Conservation (phyloP, 2,888 invertebrate species). For the Pandemis corylana region DNA sequence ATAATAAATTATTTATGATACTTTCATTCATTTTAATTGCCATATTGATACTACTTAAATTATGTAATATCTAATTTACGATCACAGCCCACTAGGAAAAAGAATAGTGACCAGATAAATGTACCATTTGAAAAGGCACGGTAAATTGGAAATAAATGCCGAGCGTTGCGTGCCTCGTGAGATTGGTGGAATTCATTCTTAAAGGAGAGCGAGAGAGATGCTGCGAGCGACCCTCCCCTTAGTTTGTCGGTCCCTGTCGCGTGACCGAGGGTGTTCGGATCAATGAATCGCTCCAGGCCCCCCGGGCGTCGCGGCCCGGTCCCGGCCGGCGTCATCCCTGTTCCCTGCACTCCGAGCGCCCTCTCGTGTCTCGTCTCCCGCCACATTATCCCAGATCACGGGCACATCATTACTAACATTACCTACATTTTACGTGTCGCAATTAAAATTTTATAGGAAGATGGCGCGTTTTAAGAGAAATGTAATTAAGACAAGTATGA, state of each 20-base stretch:
- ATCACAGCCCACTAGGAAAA: too few species aligned
- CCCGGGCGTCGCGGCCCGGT: constrained; percentile 52
- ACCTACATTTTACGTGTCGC: background rate
- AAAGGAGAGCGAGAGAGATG: constrained; percentile 54
- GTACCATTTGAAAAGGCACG: background rate
- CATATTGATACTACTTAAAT: background rate
- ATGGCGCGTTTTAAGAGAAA: background rate
- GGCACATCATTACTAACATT: constrained; percentile 14
- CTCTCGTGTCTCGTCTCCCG: constrained; percentile 56
- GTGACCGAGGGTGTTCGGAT: constrained; percentile 79
- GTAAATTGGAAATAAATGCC: constrained; percentile 13
- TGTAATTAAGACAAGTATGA: background rate
- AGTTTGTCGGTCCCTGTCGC: constrained; percentile 68
- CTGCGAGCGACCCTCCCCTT: constrained; percentile 54
- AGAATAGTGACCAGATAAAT: background rate
- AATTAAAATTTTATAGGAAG: background rate
- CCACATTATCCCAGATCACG: constrained; percentile 43
- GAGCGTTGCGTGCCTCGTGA: constrained; percentile 5
- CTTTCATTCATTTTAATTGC: background rate
- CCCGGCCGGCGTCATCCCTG: constrained; percentile 65
- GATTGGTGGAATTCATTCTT: constrained; percentile 38
- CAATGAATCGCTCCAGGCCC: constrained; percentile 82
- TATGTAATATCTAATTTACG: background rate
- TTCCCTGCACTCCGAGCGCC: constrained; percentile 51
- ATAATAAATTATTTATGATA: background rate